Base-by-base conservation (phyloP, 92 coral and sea anemone genomes). In the Parazoanthus swiftii region DNA sequence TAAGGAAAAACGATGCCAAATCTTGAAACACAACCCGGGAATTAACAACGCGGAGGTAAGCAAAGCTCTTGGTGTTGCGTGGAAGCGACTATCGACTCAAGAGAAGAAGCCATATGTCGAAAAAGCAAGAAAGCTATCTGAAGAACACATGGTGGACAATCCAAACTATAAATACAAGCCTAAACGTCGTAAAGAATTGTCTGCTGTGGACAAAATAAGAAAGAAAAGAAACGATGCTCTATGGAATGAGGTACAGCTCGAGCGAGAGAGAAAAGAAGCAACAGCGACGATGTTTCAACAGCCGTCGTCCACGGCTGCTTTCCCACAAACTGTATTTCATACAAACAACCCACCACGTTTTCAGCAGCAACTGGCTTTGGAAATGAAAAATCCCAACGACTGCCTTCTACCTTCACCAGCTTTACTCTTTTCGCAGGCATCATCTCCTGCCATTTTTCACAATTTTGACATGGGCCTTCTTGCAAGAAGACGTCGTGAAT, bases 131-230 rank as follows among this genome's bases (percentile, higher is more conserved):
- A 76, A 92, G 35, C 90, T 94, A 26, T 93, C 93, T 26, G 91
- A 91, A 72, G 88, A 89, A 50, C 98, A 94, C 51, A 90, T 88
- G 82, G 73, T 76, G 66, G 91, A 94, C 74, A 89, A 93, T 37
- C 98, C 98, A 66, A 91, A 94, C 76, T 94, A 94, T 66, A 94
- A 94, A 38, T 94, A 93, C 81, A 92, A 94, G 38, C 98, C 98
- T 33, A 88, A 91, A 71, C 77, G 95, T 46, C 90, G 93, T 44
- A 88, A 81, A 58, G 87, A 84, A 46, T 14, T 46, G 36, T 70
- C 77, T 33, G 11, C 48, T 44, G 87, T 42, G 21, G 87, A 84
- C n/a, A 84, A 84, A 33, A 33, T 33, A 21, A 84, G 38, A 44
- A 84, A 84, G 38, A 71, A 15, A 4, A 72, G 67, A 72, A 44